Percentiles rank a stretch among this genome's conserved stretches.
Evolutionary conservation across 2,888 invertebrate species (phyloP).

Genomic region (Yponomeuta evonymella): DNA sequence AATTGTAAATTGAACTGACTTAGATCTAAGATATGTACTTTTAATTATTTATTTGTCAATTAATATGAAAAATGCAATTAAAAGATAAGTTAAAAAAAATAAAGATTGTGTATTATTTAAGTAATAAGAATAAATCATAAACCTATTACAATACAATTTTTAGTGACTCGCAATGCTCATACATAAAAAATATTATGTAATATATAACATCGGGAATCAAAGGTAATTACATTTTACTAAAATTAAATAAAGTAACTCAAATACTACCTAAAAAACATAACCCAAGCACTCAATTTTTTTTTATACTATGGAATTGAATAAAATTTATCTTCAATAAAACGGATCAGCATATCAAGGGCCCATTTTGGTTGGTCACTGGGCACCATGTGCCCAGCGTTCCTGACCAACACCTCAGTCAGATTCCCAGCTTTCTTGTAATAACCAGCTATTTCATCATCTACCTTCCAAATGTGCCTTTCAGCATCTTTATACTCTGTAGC

Average conservation of each 20-base stretch:
- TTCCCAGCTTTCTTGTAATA: constrained; percentile 83
- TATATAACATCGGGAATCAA: no score
- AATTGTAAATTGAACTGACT: constrained; percentile 14
- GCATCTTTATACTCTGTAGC: constrained; percentile 79
- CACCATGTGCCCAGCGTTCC: constrained; percentile 87
- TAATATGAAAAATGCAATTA: constrained; percentile 31
- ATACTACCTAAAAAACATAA: neutral
- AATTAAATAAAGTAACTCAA: neutral
- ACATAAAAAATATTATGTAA: no score
- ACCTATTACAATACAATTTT: neutral
- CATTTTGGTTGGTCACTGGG: constrained; percentile 77
- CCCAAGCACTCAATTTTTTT: no score
- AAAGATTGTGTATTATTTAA: neutral
- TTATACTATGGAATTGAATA: constrained; percentile 6
- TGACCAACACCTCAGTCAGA: constrained; percentile 82
- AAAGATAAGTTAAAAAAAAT: neutral
- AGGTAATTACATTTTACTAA: no score
- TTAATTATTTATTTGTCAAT: constrained; percentile 37
- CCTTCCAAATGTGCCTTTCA: constrained; percentile 79
- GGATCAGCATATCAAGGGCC: constrained; percentile 73
- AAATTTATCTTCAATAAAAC: constrained; percentile 61
- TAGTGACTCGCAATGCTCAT: no score
- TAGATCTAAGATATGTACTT: constrained; percentile 6
- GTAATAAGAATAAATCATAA: neutral
- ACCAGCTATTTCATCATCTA: constrained; percentile 81